A percentile compares a stretch with the other conserved stretches of the same genome.
phyloP scores from a whole-genome alignment of 2,888 invertebrate species.

The Labia minor region DNA sequence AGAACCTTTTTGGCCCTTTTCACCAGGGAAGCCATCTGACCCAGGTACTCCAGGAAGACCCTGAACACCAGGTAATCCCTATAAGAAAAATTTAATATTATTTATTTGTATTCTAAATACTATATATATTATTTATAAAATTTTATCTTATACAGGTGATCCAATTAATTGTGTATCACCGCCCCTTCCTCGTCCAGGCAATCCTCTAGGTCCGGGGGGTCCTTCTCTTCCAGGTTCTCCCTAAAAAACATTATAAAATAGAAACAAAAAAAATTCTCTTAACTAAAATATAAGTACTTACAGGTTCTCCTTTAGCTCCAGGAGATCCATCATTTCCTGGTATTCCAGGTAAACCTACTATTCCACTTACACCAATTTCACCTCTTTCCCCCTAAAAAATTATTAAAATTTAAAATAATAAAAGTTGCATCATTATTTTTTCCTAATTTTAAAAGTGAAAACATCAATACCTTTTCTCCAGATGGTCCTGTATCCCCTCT shows the following conservation, averaged over 20 bases:
- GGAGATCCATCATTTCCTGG: slow-evolving; percentile 37
- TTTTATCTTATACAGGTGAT: background rate
- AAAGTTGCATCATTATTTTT: too few relatives aligned
- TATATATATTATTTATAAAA: slow-evolving; percentile 17
- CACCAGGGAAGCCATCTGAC: slow-evolving; percentile 34
- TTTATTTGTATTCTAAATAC: background rate
- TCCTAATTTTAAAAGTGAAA: too few relatives aligned
- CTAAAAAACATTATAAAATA: slow-evolving; percentile 27
- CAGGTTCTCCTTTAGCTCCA: slow-evolving; percentile 40
- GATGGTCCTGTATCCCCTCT: slow-evolving; percentile 38
- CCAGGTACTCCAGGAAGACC: slow-evolving; percentile 32
- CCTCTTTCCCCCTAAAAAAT: slow-evolving; percentile 29
- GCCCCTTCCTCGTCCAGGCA: slow-evolving; percentile 13
- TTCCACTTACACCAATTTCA: slow-evolving; percentile 27
- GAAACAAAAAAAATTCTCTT: too few relatives aligned
- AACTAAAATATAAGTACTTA: too few relatives aligned
- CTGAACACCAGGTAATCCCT: slow-evolving; percentile 27
- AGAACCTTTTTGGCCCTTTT: slow-evolving; percentile 37
- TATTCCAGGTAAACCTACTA: slow-evolving; percentile 34
- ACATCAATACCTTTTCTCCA: slow-evolving; percentile 30
- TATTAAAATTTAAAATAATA: background rate
- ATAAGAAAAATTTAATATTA: slow-evolving; percentile 17
- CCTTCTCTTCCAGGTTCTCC: slow-evolving; percentile 30
- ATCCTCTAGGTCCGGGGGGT: slow-evolving; percentile 20
- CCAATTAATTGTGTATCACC: background rate